phyloP scores from a whole-genome alignment of 2,888 invertebrate species.

The Cheilosia variabilis region DNA sequence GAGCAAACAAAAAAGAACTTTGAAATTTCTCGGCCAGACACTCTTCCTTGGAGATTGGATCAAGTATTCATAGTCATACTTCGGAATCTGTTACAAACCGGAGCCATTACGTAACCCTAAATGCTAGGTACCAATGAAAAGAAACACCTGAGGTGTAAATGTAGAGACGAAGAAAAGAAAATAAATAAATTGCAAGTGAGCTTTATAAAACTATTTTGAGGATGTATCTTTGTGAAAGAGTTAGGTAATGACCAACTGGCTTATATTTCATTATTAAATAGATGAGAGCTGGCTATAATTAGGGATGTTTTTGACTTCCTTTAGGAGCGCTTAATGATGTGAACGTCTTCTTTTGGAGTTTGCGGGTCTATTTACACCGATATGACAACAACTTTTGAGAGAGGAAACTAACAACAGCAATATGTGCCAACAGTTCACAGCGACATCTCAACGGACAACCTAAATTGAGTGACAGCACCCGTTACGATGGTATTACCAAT shows the following conservation, averaged over 20 bases:
- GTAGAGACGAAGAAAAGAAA: not conserved
- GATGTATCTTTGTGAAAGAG: not conserved
- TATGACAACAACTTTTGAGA: no score
- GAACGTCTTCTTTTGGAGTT: no score
- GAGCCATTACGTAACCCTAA: not conserved
- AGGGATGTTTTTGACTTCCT: not conserved
- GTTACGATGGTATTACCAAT: no score
- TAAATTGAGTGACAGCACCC: no score
- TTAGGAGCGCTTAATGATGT: no score
- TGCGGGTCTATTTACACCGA: no score
- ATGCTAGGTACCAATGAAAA: not conserved
- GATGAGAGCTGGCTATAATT: not conserved
- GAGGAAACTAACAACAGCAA: no score
- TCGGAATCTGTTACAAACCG: not conserved
- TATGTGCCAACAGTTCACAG: no score
- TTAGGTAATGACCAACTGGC: not conserved
- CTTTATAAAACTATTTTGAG: not conserved
- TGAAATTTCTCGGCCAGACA: not conserved
- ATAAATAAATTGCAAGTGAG: not conserved
- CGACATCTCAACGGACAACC: no score
- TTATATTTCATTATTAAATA: no score
- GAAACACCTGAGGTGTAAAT: not conserved
- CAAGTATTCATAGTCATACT: conserved; percentile 1
- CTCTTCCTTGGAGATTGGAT: not conserved
- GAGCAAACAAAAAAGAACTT: not conserved